Percentiles rank a stretch among this genome's conserved stretches.
phyloP scores from a whole-genome alignment of 2,888 invertebrate species.

The Helleia helle region DNA sequence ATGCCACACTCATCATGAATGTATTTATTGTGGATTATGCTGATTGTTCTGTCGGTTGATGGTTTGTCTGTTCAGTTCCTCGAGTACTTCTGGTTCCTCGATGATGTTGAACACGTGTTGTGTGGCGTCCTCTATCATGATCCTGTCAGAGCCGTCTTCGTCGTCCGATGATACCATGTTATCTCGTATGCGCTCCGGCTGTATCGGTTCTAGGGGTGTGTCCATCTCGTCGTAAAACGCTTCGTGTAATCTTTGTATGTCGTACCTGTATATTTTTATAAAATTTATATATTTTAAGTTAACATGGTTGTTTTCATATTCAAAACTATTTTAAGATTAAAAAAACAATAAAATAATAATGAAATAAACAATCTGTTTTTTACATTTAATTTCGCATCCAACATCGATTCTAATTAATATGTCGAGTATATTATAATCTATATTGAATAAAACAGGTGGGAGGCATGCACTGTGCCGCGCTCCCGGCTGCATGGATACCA shows the following conservation, averaged over 20 bases:
- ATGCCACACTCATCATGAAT: too few relatives aligned
- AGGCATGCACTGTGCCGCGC: too few relatives aligned
- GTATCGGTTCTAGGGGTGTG: neutral
- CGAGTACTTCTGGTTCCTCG: slow-evolving; percentile 1
- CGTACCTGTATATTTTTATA: neutral
- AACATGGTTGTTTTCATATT: too few relatives aligned
- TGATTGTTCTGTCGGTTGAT: neutral
- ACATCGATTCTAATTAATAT: too few relatives aligned
- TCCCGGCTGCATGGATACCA: too few relatives aligned
- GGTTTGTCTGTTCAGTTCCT: slow-evolving; percentile 7
- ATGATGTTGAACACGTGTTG: slow-evolving; percentile 5
- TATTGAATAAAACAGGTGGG: too few relatives aligned
- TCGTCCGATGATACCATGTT: slow-evolving; percentile 1
- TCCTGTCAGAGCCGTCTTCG: neutral
- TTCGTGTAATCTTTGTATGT: slow-evolving; percentile 1
- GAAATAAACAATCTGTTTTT: too few relatives aligned
- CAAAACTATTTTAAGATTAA: too few relatives aligned
- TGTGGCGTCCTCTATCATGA: neutral
- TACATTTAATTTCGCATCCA: too few relatives aligned
- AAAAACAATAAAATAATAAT: too few relatives aligned
- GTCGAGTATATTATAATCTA: too few relatives aligned
- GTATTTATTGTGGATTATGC: neutral
- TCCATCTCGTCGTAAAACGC: neutral
- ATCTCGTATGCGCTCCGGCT: neutral
- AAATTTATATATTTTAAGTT: too few relatives aligned